A percentile compares a stretch with the other conserved stretches of the same genome.
Evolutionary conservation across 1,140 invertebrate genomes (phyloP).

Genomic region (Drosophila ficusphila): DNA sequence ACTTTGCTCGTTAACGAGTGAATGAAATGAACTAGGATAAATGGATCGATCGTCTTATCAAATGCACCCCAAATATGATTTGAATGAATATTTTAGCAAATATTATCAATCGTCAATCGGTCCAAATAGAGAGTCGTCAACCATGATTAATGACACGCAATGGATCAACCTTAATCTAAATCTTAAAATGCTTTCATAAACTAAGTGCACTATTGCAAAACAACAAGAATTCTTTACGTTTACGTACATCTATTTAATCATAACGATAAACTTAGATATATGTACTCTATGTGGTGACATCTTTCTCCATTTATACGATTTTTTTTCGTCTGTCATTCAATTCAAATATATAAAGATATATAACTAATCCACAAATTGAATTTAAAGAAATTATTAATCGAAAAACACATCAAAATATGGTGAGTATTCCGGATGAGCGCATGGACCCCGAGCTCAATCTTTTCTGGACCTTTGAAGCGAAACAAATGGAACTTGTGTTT

Average conservation of each 20-base stretch:
- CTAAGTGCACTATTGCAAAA: not conserved
- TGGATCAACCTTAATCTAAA: slow-evolving; percentile 5
- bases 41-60: slow-evolving; percentile 20
- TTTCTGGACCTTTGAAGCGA: not conserved
- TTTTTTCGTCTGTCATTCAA: slow-evolving; percentile 40
- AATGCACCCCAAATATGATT: slow-evolving; percentile 19
- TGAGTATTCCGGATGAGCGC: slow-evolving; percentile 23
- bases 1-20: slow-evolving; percentile 15
- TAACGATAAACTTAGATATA: slow-evolving; percentile 42
- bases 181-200: not conserved
- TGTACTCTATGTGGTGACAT: slow-evolving; percentile 22
- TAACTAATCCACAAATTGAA: slow-evolving; percentile 12
- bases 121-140: not conserved
- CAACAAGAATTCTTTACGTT: slow-evolving; percentile 4
- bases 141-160: slow-evolving; percentile 6
- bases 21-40: slow-evolving; percentile 8
- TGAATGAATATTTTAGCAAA: slow-evolving; percentile 31
- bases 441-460: not conserved
- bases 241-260: slow-evolving; percentile 44
- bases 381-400: slow-evolving; percentile 1
- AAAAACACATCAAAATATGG: slow-evolving; percentile 4
- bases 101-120: slow-evolving; percentile 23
- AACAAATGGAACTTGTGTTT: not conserved
- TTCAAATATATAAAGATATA: slow-evolving; percentile 43
- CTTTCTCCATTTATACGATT: slow-evolving; percentile 22